Evolutionary conservation across 2,888 invertebrate species (phyloP), one percentile per base, ranked within the genome.

Genomic region (Polydrusus tereticollis): DNA sequence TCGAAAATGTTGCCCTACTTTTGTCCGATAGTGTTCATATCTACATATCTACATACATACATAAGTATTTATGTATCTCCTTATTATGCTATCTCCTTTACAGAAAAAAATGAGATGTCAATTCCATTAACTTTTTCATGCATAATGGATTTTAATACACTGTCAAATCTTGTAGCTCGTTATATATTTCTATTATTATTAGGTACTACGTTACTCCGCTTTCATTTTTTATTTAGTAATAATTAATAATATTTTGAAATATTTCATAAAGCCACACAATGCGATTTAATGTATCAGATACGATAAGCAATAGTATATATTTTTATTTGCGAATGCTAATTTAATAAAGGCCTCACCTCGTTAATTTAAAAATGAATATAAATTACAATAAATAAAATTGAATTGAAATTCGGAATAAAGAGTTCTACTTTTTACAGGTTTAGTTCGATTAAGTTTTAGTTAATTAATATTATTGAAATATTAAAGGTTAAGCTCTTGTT

Each of bases 121-220:
- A 64, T 70, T 52, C 70, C 65, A 70, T 70, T 70, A 70, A 70
- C 59, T 65, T 70, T 59, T 70, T 64, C 64, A 70, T 70, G 70
- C 70, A 70, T 70, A 70, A 70, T 70, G 65, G 50, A 65, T 70
- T 43, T 52, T 26, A 45, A 38, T 60, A 57, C 58, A 69, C 57
- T 69, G 63, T 63, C 63, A 38, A 63, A 63, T 45, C 63, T 16
- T 69, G 63, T 69, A 45, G 47, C 16, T 33, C 23, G 55, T 69
- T 63, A 69, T 69, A 57, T 58, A 38, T 18, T 64, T 69, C 69
- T 65, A 70, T 63, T 69, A 63, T 69, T 69, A 63, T 45, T 29
- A 0, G 45, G 45, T 60, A n/a, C n/a, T n/a, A 38, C 26, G 41
- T 63, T 70, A 65, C 70, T 65, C 70, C 20, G 59, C 65, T 70